Evolutionary conservation across 2,113 vertebrate species (phyloP).

Genomic region (Odontophorus gujanensis): DNA sequence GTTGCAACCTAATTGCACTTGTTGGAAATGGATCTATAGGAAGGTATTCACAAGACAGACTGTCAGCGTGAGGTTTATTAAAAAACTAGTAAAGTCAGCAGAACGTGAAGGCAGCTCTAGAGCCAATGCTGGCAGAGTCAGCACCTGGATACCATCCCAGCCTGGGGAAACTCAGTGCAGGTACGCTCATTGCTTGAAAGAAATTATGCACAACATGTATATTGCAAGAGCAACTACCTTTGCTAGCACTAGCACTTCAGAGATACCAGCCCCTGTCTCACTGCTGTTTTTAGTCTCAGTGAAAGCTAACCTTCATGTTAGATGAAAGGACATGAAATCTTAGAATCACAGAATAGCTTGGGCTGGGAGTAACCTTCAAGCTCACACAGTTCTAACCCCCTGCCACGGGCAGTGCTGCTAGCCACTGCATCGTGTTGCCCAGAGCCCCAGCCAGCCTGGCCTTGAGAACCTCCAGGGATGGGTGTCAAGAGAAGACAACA

Average conservation of each 20-base stretch:
- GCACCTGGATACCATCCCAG: background rate
- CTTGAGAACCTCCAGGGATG: too few relatives aligned
- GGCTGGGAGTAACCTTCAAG: too few relatives aligned
- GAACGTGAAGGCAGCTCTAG: background rate
- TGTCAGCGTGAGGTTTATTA: background rate
- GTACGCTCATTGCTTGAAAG: background rate
- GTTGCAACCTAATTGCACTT: background rate
- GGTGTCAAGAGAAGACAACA: background rate
- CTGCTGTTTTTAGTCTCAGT: background rate
- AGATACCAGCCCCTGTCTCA: background rate
- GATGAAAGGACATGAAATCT: background rate
- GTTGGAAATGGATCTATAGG: conserved; percentile 1
- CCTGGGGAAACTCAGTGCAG: background rate
- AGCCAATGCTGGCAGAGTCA: background rate
- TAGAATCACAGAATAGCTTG: too few relatives aligned
- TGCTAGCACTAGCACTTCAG: background rate
- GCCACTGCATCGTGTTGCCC: too few relatives aligned
- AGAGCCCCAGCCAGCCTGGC: too few relatives aligned
- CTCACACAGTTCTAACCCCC: too few relatives aligned
- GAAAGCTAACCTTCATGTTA: background rate
- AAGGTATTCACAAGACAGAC: conserved; percentile 13
- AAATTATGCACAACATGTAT: background rate
- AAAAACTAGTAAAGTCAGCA: background rate
- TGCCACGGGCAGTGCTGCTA: too few relatives aligned
- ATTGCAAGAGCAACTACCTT: background rate